Base-by-base conservation (phyloP, 2,888 invertebrate genomes). In the Eupithecia tripunctaria region DNA sequence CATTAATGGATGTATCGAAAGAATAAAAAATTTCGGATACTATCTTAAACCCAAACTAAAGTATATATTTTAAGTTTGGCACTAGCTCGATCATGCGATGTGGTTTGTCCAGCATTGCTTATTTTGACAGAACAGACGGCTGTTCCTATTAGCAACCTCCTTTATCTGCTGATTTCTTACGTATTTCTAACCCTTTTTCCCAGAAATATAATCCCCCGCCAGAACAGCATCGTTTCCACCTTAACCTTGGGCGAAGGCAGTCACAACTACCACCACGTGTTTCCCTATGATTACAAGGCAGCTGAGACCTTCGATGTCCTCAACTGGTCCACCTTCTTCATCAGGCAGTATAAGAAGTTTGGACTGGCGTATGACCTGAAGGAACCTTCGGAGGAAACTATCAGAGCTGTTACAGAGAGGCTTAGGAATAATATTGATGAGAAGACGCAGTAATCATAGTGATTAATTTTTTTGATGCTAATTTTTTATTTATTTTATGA, bases 131-230 rank as follows among this genome's bases (percentile, higher is more conserved):
- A 2, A 29, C 8, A 6, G 29, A 2, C 2, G 2, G 29, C 29
- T 29, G 29, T 29, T 2, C 29, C 5, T 29, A 5, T 29, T 29
- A 6, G 7, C 6, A 47, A 59, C 25, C 25, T 14, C 0, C 12
- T 12, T 59, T 21, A 27, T 59, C 27, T 59, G 0, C 12, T 27
- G 25, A 59, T 27, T 15, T 7, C 27, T 18, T 6, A 60, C 59
- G 29, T 3, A 60, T 14, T 59, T 59, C 1, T 7, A 25, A 7
- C 8, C 60, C 18, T 14, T 76, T 76, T 1, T 29, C 5, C 29
- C 70, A 76, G 74, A 59, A 67, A 71, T n/a, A 84, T 88, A 0
- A 67, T 63, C 18, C 83, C 89, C 0, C 70, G 74, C 0, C 84
- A 88, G 47, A 86, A 81, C 32, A n/a, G 80, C 0, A 12, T 79